Evolutionary conservation across 1,140 invertebrate genomes (phyloP), one percentile per base, ranked within the genome.

Genomic region (Lordiphosa clarofinis): DNA sequence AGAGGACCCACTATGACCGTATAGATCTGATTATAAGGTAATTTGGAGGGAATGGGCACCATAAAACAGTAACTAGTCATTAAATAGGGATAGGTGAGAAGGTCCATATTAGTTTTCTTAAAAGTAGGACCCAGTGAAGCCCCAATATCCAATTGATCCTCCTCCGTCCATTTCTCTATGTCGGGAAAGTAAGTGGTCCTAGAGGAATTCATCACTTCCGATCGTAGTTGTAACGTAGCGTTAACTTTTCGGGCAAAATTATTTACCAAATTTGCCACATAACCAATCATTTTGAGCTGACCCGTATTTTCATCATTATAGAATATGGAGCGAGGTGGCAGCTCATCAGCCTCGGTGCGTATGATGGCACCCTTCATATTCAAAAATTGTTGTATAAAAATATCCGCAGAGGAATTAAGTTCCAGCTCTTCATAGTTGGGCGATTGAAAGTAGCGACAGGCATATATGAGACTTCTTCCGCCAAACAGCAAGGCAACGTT

Each of bases 321-420:
- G 0, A 69, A 8, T 24, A 87, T 68, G 1, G 69, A 43, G 1
- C 72, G 60, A 1, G 86, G 86, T 3, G 49, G 24, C 13, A 82
- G 1, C 9, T 49, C 31, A 44, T 78, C 73, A 0, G 42, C 11
- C 0, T 67, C 60, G 0, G 68, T 82, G 2, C 31, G 28, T 0
- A 87, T 57, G 0, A 11, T 6, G 3, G 38, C 28, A 0, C 79
- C 75, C 0, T 44, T 44, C 67, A 87, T 73, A n/a, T 87, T 56
- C 0, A 4, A 21, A 33, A 87, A 78, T 10, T 86, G 86, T 11
- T 73, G 44, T 7, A 78, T 48, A 28, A 66, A 87, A 3, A 78
- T 62, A 2, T 44, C 1, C 2, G 0, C 5, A 12, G 31, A 6
- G 7, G 13, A 24, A 5, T 33, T 46, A 2, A 50, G 31, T 6